Percentiles rank a stretch among this genome's conserved stretches.
Conservation (phyloP, 2,113 vertebrate species). For the Clarias macrocephalus region DNA sequence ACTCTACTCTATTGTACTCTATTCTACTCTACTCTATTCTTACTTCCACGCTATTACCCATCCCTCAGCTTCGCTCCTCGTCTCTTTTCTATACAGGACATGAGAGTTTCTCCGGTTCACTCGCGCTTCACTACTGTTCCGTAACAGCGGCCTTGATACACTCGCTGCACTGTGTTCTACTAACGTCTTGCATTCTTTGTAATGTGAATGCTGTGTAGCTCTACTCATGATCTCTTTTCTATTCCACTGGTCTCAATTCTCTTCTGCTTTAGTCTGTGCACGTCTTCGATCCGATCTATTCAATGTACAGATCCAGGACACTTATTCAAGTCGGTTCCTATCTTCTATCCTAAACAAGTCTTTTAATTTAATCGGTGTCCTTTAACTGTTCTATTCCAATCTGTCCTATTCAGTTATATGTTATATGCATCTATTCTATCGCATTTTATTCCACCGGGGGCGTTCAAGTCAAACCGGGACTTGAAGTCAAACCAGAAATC, state of each 20-base stretch:
- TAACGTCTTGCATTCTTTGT: not conserved
- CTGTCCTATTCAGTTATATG: not conserved
- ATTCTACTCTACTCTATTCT: not conserved
- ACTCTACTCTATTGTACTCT: too few relatives aligned
- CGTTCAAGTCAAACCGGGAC: too few relatives aligned
- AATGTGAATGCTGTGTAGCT: not conserved
- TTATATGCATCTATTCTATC: not conserved
- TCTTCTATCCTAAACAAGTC: too few relatives aligned
- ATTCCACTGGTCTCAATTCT: not conserved
- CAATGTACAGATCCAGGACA: too few relatives aligned
- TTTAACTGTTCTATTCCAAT: not conserved
- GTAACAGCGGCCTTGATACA: not conserved
- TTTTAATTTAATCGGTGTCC: too few relatives aligned
- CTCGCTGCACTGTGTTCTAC: not conserved
- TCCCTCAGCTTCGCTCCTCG: not conserved
- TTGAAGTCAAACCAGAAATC: too few relatives aligned
- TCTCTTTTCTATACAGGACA: not conserved
- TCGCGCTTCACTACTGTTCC: not conserved
- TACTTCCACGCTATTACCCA: not conserved
- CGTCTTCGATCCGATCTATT: not conserved
- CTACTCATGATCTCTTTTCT: not conserved
- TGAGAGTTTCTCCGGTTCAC: not conserved
- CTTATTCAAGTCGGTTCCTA: too few relatives aligned
- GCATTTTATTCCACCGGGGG: not conserved
- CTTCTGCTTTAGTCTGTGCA: not conserved